A percentile compares a stretch with the other conserved stretches of the same genome.
Evolutionary conservation across 2,888 invertebrate species (phyloP).

Genomic region (Dioctria linearis): DNA sequence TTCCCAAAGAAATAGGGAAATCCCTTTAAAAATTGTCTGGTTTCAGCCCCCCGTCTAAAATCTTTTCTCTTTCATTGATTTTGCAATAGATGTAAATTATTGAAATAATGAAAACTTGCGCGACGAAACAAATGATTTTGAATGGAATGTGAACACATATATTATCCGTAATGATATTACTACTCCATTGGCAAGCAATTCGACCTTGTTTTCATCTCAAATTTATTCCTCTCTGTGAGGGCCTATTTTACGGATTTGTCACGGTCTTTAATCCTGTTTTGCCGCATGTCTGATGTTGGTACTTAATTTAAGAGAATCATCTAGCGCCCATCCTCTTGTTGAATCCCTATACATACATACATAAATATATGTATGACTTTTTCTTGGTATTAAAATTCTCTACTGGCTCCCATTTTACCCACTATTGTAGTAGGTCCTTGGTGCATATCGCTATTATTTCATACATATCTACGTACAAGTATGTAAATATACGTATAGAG

Average conservation of each 20-base stretch:
- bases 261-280: constrained; percentile 38
- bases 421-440: constrained; percentile 9
- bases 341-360: background rate
- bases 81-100: background rate
- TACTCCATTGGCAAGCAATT: too few relatives aligned
- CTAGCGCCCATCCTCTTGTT: constrained; percentile 1
- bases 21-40: background rate
- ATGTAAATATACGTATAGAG: background rate
- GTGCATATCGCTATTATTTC: background rate
- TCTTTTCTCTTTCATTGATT: background rate
- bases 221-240: background rate
- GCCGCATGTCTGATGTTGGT: constrained; percentile 42
- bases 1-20: background rate
- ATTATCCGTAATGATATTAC: too few relatives aligned
- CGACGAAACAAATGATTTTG: background rate
- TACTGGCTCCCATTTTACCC: background rate
- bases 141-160: too few relatives aligned
- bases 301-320: constrained; percentile 48
- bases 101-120: background rate
- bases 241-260: constrained; percentile 32
- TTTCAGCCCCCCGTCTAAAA: too few relatives aligned
- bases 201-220: background rate
- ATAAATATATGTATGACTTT: background rate
- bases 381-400: background rate
- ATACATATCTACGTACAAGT: background rate